A percentile compares a stretch with the other conserved stretches of the same genome.
Evolutionary conservation across 2,888 invertebrate genomes (phyloP).

Genomic region (Xestia rhomboidea): DNA sequence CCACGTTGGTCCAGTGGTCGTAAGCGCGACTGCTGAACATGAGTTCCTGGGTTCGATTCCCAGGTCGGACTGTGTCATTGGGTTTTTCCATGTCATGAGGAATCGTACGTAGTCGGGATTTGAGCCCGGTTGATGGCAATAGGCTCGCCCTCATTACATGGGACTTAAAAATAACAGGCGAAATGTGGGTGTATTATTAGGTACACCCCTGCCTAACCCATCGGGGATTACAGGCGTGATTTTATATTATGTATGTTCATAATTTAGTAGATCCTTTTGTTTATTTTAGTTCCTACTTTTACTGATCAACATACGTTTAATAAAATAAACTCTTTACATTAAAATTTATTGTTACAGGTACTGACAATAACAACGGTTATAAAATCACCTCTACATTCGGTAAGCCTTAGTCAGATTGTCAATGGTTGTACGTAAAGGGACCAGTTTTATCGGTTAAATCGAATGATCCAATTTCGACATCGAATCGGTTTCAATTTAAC

Average conservation of each 20-base stretch:
- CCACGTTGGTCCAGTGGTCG: too few species aligned
- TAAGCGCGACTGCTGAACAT: too few species aligned
- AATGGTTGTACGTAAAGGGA: constrained; percentile 2
- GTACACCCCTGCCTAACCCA: too few species aligned
- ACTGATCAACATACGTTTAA: background rate
- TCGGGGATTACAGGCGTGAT: too few species aligned
- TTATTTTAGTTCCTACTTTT: background rate
- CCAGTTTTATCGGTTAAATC: constrained; percentile 18
- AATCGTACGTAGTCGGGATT: too few species aligned
- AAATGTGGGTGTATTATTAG: too few species aligned
- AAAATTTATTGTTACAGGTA: background rate
- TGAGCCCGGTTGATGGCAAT: too few species aligned
- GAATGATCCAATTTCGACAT: constrained; percentile 36
- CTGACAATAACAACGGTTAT: background rate
- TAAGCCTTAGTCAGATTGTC: constrained; percentile 16
- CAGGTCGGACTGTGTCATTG: too few species aligned
- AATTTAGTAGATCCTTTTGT: background rate
- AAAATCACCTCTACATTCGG: background rate
- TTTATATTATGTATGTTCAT: background rate
- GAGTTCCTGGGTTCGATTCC: too few species aligned
- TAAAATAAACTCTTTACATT: background rate
- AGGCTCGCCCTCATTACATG: too few species aligned
- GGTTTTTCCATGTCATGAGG: too few species aligned
- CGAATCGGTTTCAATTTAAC: constrained; percentile 9
- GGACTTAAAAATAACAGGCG: too few species aligned